These are phyloP conservation scores for Motacilla tschutschensis DNA, from an alignment of 2,113 vertebrate genomes.

Conservation along the genomic window DNA sequence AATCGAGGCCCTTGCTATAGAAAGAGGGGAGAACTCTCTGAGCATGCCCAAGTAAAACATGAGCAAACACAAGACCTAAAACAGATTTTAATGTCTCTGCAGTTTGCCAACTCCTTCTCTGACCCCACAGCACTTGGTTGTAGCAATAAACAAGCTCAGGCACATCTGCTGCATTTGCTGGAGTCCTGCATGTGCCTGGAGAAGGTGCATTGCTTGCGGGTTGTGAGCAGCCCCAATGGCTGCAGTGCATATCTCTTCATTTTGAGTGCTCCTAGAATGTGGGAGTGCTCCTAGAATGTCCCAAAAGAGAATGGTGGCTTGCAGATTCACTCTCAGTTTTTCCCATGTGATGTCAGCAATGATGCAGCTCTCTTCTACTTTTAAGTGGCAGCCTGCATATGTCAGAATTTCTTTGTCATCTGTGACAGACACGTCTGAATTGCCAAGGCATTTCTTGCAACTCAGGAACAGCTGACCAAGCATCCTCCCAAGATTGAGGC, in stretches of 20 bases:
- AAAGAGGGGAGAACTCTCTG: conserved; percentile 33
- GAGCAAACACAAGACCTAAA: neutral
- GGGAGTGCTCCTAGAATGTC: neutral
- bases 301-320: neutral
- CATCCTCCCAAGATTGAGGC: neutral
- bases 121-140: neutral
- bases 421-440: neutral
- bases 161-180: neutral
- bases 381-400: neutral
- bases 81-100: neutral
- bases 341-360: neutral
- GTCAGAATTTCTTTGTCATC: neutral
- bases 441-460: neutral
- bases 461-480: neutral
- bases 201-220: neutral
- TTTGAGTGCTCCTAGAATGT: neutral
- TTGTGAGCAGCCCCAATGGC: neutral
- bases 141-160: neutral
- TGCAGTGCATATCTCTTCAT: neutral
- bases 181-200: neutral
- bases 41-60: neutral
- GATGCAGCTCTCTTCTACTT: neutral
- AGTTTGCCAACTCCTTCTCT: neutral
- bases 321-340: neutral
- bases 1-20: conserved; percentile 11